phyloP scores from a whole-genome alignment of 2,888 invertebrate genomes.

The Mythimna pallens region DNA sequence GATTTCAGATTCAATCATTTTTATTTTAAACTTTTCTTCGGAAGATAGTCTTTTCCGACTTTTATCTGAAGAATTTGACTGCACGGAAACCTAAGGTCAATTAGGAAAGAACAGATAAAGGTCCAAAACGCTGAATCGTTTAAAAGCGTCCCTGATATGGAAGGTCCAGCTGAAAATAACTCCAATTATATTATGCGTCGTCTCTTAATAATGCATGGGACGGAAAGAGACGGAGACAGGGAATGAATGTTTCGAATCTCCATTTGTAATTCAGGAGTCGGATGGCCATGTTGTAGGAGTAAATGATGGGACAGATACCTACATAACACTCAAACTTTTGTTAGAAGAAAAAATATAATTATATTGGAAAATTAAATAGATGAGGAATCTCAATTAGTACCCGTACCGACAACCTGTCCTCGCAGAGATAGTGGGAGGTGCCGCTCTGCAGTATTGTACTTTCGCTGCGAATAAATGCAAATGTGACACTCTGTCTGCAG shows the following conservation, averaged over 20 bases:
- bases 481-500: too few relatives aligned
- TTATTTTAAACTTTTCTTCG: neutral
- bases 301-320: neutral
- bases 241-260: slow-evolving; percentile 74
- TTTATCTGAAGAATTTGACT: neutral
- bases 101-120: slow-evolving; percentile 71
- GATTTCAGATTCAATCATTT: too few relatives aligned
- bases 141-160: slow-evolving; percentile 74
- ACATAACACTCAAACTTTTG: neutral
- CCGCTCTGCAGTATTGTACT: too few relatives aligned
- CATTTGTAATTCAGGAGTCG: slow-evolving; percentile 77
- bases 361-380: too few relatives aligned
- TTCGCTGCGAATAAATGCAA: too few relatives aligned
- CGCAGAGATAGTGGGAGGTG: too few relatives aligned
- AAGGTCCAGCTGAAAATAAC: slow-evolving; percentile 71
- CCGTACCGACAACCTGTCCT: too few relatives aligned
- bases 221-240: slow-evolving; percentile 69
- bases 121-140: slow-evolving; percentile 73
- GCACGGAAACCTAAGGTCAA: slow-evolving; percentile 69
- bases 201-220: slow-evolving; percentile 68
- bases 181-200: slow-evolving; percentile 71
- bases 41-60: neutral
- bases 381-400: too few relatives aligned
- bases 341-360: neutral
- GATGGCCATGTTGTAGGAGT: slow-evolving; percentile 16